Conservation (phyloP, 1,140 invertebrate genomes). For the Drusus annulatus region DNA sequence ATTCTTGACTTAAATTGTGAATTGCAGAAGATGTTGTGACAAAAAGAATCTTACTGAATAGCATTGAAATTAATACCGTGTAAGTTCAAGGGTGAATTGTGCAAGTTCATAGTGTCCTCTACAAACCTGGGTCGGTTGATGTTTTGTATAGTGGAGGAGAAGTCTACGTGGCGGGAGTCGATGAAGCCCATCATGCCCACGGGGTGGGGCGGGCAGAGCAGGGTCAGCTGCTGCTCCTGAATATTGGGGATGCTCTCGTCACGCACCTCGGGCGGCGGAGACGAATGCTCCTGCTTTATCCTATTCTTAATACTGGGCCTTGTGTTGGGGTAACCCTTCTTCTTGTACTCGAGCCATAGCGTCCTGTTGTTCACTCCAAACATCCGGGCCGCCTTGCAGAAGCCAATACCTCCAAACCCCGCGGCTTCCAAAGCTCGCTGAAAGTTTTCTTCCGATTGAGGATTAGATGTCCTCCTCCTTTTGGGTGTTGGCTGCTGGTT, state of each 20-base stretch:
- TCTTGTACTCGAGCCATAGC: constrained; percentile 88
- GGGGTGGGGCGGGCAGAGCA: constrained; percentile 66
- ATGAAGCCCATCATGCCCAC: constrained; percentile 74
- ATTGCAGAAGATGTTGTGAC: not conserved
- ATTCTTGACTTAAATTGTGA: constrained; percentile 17
- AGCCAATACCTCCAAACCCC: constrained; percentile 85
- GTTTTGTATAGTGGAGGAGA: constrained; percentile 68
- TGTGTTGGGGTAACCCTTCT: constrained; percentile 84
- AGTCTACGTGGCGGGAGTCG: constrained; percentile 74
- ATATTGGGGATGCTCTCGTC: constrained; percentile 63
- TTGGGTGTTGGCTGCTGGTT: constrained; percentile 65
- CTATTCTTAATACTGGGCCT: constrained; percentile 81
- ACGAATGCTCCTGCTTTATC: constrained; percentile 76
- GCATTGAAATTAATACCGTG: constrained; percentile 82
- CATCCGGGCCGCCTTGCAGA: constrained; percentile 86
- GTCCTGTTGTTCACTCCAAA: constrained; percentile 89
- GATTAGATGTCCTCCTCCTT: constrained; percentile 77
- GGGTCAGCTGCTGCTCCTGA: constrained; percentile 65
- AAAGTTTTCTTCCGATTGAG: constrained; percentile 85
- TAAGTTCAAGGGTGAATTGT: constrained; percentile 76
- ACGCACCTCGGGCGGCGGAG: constrained; percentile 68
- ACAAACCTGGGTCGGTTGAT: constrained; percentile 62
- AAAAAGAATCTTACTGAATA: constrained; percentile 70
- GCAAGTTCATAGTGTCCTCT: constrained; percentile 64
- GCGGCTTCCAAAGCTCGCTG: constrained; percentile 84